Conservation (phyloP, 2,113 vertebrate species). For the Argyrosomus japonicus region DNA sequence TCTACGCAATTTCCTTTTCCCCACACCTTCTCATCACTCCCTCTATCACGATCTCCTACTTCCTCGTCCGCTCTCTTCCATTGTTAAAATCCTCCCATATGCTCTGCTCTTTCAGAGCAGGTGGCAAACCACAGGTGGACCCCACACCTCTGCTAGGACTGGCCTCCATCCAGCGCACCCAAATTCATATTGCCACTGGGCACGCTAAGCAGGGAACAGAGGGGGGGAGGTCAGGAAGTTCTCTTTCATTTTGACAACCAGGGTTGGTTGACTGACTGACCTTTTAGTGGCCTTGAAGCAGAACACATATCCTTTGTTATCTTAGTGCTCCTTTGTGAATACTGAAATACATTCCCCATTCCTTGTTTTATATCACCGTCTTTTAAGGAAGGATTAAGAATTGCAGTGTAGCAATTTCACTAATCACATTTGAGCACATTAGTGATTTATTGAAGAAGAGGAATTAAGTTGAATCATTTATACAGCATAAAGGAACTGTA, state of each 20-base stretch:
- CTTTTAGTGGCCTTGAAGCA: conserved; percentile 50
- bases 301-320: conserved; percentile 33
- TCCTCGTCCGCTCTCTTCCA: conserved; percentile 35
- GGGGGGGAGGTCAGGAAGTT: conserved; percentile 35
- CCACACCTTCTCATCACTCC: background rate
- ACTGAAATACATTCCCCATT: conserved; percentile 25
- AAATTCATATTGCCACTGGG: conserved; percentile 34
- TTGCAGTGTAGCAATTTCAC: conserved; percentile 50
- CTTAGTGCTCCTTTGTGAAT: conserved; percentile 5
- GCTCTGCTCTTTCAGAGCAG: conserved; percentile 69
- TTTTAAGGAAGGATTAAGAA: conserved; percentile 51
- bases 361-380: conserved; percentile 26
- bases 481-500: conserved; percentile 21
- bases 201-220: conserved; percentile 4
- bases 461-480: conserved; percentile 52
- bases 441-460: conserved; percentile 57
- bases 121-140: conserved; percentile 73
- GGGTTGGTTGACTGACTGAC: conserved; percentile 48
- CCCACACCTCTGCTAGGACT: conserved; percentile 53
- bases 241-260: conserved; percentile 31
- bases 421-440: conserved; percentile 63
- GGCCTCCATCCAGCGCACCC: conserved; percentile 41
- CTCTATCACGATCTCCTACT: conserved; percentile 9
- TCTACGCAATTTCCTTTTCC: background rate
- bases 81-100: conserved; percentile 72